phyloP scores from a whole-genome alignment of 2,113 vertebrate genomes.

The Dendropsophus ebraccatus region DNA sequence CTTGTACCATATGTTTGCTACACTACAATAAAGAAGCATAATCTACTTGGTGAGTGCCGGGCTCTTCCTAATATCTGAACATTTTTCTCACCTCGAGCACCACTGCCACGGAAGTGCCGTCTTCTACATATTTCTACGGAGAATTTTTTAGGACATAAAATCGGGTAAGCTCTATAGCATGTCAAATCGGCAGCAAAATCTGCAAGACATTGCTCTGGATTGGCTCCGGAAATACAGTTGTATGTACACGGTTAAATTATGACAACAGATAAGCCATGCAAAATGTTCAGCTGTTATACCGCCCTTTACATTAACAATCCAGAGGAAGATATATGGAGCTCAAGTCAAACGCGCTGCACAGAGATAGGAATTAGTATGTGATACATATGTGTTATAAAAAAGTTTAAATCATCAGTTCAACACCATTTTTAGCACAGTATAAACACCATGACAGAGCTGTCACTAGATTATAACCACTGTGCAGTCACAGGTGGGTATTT shows the following conservation, averaged over 20 bases:
- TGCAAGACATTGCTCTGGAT: too few species aligned
- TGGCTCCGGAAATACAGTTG: too few species aligned
- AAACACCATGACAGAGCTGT: not conserved
- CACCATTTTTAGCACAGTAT: not conserved
- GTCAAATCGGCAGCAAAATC: too few species aligned
- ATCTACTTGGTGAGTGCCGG: too few species aligned
- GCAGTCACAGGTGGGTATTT: not conserved
- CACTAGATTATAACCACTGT: not conserved
- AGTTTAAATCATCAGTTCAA: not conserved
- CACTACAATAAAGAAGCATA: too few species aligned
- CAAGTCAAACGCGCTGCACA: not conserved
- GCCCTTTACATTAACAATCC: slow-evolving; percentile 5
- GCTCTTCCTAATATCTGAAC: too few species aligned
- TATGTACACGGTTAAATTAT: not conserved
- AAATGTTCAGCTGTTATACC: not conserved
- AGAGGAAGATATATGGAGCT: not conserved
- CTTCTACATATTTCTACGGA: too few species aligned
- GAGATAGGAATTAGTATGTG: not conserved
- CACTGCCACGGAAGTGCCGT: too few species aligned
- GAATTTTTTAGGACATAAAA: too few species aligned
- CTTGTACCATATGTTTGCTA: too few species aligned
- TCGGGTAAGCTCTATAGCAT: too few species aligned
- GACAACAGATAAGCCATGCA: not conserved
- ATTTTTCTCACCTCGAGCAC: too few species aligned
- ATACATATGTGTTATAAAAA: not conserved